Evolutionary conservation across 2,797 vertebrate genomes (phyloP), one percentile per base, ranked within the genome.

Genomic region (Triplophysa bombifrons): DNA sequence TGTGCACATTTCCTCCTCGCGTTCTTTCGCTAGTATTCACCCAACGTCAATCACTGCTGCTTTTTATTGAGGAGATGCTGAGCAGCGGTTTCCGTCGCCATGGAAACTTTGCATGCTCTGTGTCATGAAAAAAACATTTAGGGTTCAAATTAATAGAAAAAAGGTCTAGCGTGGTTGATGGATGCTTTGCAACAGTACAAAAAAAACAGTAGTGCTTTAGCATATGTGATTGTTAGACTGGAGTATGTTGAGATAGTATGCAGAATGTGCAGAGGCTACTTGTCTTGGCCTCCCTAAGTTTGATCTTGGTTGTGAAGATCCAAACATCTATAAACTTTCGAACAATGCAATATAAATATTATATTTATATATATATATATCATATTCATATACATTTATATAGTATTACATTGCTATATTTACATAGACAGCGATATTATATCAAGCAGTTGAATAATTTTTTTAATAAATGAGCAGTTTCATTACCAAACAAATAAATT

Each of bases 101-200:
- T 87, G 85, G 85, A 80, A 87, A 87, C 85, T 85, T 87, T 83
- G 79, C 80, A 84, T 85, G 82, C 78, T 84, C 81, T 80, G 79
- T 85, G 84, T 77, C 78, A 84, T 80, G 80, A 83, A 76, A 83
- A 87, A 87, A 85, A 83, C 86, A 85, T 87, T 84, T 83, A 87
- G 74, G 75, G 83, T 83, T 84, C 70, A 83, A 84, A 85, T 87
- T 85, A 85, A 87, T 85, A 71, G 82, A 79, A 78, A 71, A 79
- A 78, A 61, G 78, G 78, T 75, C 46, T 71, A 56, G 72, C 71
- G 72, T 73, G 78, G 79, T 81, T 80, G 80, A 85, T 82, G 82
- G 76, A 83, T 44, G 72, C 81, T 71, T 74, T 78, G 58, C 78
- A 30, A 81, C 83, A 53, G 80, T 82, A 71, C 75, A 84, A 81